These are phyloP conservation scores for Brachypalpus laphriformis DNA, from an alignment of 2,888 invertebrate genomes.

Conservation along the genomic window DNA sequence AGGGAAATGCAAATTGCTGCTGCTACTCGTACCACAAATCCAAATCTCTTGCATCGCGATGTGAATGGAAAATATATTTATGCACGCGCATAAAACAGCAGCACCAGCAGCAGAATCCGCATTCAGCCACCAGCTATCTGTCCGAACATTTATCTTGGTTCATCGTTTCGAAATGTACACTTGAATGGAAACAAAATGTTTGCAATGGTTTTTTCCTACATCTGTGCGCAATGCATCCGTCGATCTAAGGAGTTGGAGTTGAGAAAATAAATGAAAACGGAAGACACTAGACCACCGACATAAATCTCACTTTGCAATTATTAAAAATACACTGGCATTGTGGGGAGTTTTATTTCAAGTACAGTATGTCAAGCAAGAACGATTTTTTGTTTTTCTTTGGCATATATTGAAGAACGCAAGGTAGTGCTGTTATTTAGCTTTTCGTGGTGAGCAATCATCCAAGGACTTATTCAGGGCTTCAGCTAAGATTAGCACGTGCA, in stretches of 20 bases:
- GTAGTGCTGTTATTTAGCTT: no score
- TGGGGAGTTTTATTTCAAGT: constrained; percentile 11
- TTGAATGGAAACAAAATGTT: constrained; percentile 64
- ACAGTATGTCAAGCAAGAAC: constrained; percentile 37
- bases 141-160: constrained; percentile 64
- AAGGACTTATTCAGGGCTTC: no score
- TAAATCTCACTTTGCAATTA: constrained; percentile 56
- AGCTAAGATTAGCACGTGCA: no score
- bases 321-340: constrained; percentile 22
- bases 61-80: constrained; percentile 48
- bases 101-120: constrained; percentile 21
- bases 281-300: constrained; percentile 57
- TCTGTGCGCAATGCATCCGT: constrained; percentile 27
- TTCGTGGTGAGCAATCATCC: no score
- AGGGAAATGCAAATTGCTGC: constrained; percentile 64
- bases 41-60: constrained; percentile 9
- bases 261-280: constrained; percentile 43
- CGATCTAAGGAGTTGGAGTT: constrained; percentile 21
- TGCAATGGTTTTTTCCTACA: background rate
- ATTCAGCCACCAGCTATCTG: constrained; percentile 57
- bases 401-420: no score
- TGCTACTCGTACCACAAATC: no score
- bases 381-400: background rate
- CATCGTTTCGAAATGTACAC: constrained; percentile 47
- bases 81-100: constrained; percentile 35